Percentiles rank a stretch among this genome's conserved stretches.
These are phyloP conservation scores for Fissipunctia ypsillon DNA, from an alignment of 2,888 invertebrate genomes.

Conservation along the genomic window DNA sequence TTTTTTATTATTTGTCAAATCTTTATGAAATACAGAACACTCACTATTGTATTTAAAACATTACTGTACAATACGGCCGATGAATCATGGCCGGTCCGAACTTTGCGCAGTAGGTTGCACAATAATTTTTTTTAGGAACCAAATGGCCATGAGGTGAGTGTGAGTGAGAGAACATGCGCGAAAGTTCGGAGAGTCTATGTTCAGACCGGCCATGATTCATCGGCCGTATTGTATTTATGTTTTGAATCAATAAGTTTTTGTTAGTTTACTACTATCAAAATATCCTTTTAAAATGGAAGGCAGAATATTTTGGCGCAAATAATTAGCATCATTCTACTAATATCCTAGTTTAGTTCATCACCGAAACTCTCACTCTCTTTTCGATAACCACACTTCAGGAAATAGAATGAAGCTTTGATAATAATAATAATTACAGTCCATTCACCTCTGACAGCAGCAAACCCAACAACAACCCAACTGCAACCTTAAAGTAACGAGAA, in stretches of 20 bases:
- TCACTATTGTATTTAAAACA: background rate
- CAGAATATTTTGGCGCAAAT: constrained; percentile 1
- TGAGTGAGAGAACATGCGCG: background rate
- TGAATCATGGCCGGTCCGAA: background rate
- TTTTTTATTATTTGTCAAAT: background rate
- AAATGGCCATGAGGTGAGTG: background rate
- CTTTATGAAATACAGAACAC: background rate
- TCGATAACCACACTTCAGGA: background rate
- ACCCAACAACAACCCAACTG: background rate
- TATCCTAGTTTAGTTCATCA: constrained; percentile 4
- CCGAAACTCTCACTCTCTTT: background rate
- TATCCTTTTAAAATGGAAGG: constrained; percentile 11
- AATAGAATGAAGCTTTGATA: background rate
- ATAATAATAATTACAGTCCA: background rate
- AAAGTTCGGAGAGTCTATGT: background rate
- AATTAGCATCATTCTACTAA: constrained; percentile 28
- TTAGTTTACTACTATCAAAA: background rate
- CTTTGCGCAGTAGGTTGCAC: background rate
- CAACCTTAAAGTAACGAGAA: background rate
- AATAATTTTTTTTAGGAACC: background rate
- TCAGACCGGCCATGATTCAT: background rate
- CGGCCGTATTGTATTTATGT: background rate
- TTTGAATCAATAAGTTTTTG: constrained; percentile 3
- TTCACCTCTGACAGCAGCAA: background rate
- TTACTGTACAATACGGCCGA: background rate